These are phyloP conservation scores for Adelphocoris suturalis DNA, from an alignment of 2,888 invertebrate genomes.

Conservation along the genomic window DNA sequence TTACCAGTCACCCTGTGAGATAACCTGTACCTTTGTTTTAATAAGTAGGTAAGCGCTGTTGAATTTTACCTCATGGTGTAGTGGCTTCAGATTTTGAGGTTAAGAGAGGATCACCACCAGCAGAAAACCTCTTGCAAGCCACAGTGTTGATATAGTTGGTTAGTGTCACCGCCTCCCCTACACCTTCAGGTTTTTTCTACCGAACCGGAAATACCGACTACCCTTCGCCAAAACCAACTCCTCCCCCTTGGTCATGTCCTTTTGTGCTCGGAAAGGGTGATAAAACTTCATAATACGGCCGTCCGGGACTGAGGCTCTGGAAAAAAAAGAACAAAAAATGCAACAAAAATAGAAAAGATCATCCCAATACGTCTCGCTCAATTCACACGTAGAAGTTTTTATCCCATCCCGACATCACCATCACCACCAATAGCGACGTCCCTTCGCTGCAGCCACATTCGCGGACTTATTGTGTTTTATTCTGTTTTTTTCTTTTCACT, in stretches of 20 bases:
- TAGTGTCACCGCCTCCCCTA: background rate
- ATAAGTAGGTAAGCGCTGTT: no score
- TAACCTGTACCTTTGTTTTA: no score
- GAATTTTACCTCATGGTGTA: no score
- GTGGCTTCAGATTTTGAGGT: no score
- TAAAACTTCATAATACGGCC: conserved; percentile 6
- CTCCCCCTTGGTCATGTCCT: conserved; percentile 9
- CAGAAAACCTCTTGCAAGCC: background rate
- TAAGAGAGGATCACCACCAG: no score
- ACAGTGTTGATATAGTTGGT: background rate
- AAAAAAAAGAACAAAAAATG: conserved; percentile 3
- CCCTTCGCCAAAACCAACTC: conserved; percentile 26
- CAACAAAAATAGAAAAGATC: conserved; percentile 20
- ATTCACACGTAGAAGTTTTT: conserved; percentile 27
- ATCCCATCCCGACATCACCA: conserved; percentile 8
- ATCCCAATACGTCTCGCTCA: conserved; percentile 27
- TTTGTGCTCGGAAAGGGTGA: conserved; percentile 27
- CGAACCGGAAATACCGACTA: conserved; percentile 17
- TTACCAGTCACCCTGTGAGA: no score
- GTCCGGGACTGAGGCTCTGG: background rate
- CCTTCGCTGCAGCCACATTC: conserved; percentile 4
- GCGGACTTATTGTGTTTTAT: conserved; percentile 30
- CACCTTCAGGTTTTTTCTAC: conserved; percentile 1
- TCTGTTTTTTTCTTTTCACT: conserved; percentile 29
- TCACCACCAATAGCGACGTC: background rate